Percentiles rank a stretch among this genome's conserved stretches.
Evolutionary conservation across 2,797 vertebrate genomes (phyloP).

Genomic region (Mormyrops boulengeri): DNA sequence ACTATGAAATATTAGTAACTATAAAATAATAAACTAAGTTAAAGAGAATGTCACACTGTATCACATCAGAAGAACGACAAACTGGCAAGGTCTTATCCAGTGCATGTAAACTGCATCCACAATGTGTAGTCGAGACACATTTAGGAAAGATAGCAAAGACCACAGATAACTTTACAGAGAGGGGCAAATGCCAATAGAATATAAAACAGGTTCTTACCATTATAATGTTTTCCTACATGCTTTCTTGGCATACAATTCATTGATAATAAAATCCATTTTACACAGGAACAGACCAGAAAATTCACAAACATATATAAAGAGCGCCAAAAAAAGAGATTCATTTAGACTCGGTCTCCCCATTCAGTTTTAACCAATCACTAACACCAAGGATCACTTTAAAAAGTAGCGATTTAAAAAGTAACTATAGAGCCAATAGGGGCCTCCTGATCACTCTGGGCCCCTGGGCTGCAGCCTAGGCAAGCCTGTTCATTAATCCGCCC

Average conservation of each 20-base stretch:
- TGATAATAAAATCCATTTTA: neutral
- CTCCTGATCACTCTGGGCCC: neutral
- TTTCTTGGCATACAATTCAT: neutral
- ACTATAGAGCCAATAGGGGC: neutral
- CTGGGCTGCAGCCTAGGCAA: neutral
- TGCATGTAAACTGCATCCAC: neutral
- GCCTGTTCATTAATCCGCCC: neutral
- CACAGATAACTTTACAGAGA: neutral
- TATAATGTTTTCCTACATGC: neutral
- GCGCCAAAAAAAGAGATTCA: neutral
- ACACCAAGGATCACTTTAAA: neutral
- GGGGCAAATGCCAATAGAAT: neutral
- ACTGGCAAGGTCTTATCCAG: neutral
- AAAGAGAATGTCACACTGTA: neutral
- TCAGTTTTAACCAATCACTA: neutral
- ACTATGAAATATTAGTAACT: neutral
- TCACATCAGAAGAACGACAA: neutral
- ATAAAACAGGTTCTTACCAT: neutral
- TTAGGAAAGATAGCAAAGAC: neutral
- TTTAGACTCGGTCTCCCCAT: neutral
- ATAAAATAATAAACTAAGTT: neutral
- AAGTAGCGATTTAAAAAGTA: neutral
- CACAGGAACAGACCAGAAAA: neutral
- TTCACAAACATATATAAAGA: neutral
- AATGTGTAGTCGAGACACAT: neutral